Conservation (phyloP, 2,797 vertebrate genomes). For the Gallirallus australis region DNA sequence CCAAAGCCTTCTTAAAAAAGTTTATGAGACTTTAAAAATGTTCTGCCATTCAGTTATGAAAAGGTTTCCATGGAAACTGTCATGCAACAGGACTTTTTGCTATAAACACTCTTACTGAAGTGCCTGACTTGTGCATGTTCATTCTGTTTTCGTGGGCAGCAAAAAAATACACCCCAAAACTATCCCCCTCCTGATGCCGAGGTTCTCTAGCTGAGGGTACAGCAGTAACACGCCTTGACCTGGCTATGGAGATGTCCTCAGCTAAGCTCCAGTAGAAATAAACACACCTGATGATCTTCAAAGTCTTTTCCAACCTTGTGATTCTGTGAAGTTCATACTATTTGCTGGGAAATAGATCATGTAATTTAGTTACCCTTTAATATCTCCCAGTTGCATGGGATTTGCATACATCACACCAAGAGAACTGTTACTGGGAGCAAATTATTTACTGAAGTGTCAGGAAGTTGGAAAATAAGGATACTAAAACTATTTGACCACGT, state of each 20-base stretch:
- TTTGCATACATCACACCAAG: background rate
- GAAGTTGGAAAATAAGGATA: background rate
- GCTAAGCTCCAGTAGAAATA: background rate
- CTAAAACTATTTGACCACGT: background rate
- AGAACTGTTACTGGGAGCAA: background rate
- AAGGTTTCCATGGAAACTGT: constrained; percentile 52
- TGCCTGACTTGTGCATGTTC: background rate
- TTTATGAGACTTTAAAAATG: background rate
- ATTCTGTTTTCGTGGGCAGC: background rate
- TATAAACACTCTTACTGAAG: background rate
- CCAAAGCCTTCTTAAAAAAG: background rate
- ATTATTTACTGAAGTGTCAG: background rate
- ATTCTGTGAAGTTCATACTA: too few relatives aligned
- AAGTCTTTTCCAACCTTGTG: too few relatives aligned
- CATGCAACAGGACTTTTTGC: background rate
- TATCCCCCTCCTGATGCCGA: background rate
- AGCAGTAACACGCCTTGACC: background rate
- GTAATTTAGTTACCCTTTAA: background rate
- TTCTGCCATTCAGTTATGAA: constrained; percentile 11
- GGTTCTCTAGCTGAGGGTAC: background rate
- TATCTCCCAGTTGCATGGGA: background rate
- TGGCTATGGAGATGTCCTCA: background rate
- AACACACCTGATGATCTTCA: background rate
- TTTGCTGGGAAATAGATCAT: background rate
- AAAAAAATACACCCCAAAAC: background rate